These are phyloP conservation scores for Ceratina australensis DNA, from an alignment of 1,140 invertebrate genomes.

Conservation along the genomic window DNA sequence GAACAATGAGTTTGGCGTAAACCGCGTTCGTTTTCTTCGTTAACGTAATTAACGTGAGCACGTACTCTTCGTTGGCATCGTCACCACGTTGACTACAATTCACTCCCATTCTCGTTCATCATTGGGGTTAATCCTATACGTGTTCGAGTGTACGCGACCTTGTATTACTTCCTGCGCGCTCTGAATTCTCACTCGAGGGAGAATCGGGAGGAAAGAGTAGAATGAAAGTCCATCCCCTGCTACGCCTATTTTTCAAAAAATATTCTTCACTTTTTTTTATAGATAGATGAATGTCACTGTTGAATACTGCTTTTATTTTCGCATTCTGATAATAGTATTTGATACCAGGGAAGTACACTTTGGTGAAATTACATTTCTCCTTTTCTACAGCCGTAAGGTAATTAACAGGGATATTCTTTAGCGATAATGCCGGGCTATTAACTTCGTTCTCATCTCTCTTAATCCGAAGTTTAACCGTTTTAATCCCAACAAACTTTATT, in stretches of 20 bases:
- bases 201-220: not conserved
- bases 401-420: slow-evolving; percentile 36
- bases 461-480: slow-evolving; percentile 35
- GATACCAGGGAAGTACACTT: not conserved
- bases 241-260: too few relatives aligned
- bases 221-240: slow-evolving; percentile 2
- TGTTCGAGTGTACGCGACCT: slow-evolving; percentile 61
- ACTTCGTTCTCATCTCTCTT: slow-evolving; percentile 31
- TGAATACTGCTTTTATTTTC: too few relatives aligned
- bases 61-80: slow-evolving; percentile 18
- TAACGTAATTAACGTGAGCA: slow-evolving; percentile 45
- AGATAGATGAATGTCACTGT: too few relatives aligned
- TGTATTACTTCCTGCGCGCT: slow-evolving; percentile 58
- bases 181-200: slow-evolving; percentile 19
- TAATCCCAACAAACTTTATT: not conserved
- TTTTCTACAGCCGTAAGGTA: slow-evolving; percentile 22
- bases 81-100: slow-evolving; percentile 42
- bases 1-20: not conserved
- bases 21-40: slow-evolving; percentile 28
- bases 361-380: not conserved
- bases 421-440: slow-evolving; percentile 40
- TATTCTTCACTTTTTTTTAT: too few relatives aligned
- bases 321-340: too few relatives aligned
- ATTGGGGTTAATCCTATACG: slow-evolving; percentile 58
- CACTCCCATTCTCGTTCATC: slow-evolving; percentile 32